phyloP scores from a whole-genome alignment of 2,888 invertebrate species.

The Cheilosia scutellata region DNA sequence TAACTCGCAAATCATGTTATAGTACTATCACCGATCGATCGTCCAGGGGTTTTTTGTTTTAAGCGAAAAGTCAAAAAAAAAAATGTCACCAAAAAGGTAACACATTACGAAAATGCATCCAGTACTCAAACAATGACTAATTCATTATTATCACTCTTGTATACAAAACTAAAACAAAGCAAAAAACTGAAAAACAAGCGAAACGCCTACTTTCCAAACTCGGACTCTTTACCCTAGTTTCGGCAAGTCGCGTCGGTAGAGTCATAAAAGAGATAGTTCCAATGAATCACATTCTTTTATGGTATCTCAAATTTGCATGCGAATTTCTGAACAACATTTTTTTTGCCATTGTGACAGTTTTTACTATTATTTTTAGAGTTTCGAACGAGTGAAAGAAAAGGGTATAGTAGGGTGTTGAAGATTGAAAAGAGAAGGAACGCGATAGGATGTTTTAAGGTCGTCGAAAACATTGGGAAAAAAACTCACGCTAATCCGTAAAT shows the following conservation, averaged over 20 bases:
- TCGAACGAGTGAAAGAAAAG: neutral
- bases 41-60: slow-evolving; percentile 6
- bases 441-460: neutral
- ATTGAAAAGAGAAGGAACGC: neutral
- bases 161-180: slow-evolving; percentile 18
- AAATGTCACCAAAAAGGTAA: slow-evolving; percentile 45
- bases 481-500: neutral
- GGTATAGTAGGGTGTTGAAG: neutral
- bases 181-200: slow-evolving; percentile 32
- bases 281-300: slow-evolving; percentile 20
- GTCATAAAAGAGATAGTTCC: slow-evolving; percentile 3
- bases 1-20: slow-evolving; percentile 34
- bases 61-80: slow-evolving; percentile 10
- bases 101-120: slow-evolving; percentile 12
- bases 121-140: slow-evolving; percentile 27
- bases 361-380: neutral
- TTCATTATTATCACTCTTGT: slow-evolving; percentile 40
- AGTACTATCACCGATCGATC: neutral
- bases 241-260: neutral
- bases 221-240: neutral
- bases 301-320: slow-evolving; percentile 19
- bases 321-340: neutral
- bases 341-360: neutral
- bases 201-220: slow-evolving; percentile 51
- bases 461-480: neutral